Evolutionary conservation across 2,797 vertebrate species (phyloP).

Genomic region (Poeciliopsis paucimaculata): DNA sequence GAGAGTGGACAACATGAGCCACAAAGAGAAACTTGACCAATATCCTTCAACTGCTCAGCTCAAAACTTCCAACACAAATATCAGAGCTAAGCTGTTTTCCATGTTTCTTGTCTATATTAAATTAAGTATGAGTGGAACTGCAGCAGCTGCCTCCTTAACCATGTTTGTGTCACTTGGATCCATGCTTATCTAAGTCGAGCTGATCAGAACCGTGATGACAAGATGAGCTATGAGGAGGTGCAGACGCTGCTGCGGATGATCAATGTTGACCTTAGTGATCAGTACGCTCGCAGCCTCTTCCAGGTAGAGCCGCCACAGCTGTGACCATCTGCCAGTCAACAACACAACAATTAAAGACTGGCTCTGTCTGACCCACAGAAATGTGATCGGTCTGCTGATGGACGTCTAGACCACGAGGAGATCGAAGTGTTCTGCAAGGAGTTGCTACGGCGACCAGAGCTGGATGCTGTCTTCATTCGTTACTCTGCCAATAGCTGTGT

Average conservation of each 20-base stretch:
- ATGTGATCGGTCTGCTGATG: slow-evolving; percentile 88
- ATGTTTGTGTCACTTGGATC: slow-evolving; percentile 84
- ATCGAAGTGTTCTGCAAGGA: slow-evolving; percentile 91
- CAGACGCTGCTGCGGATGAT: slow-evolving; percentile 92
- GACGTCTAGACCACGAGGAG: slow-evolving; percentile 88
- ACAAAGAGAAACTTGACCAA: slow-evolving; percentile 92
- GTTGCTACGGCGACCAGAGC: slow-evolving; percentile 88
- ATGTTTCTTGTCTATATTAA: neutral
- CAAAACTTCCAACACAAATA: no score
- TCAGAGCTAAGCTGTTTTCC: neutral
- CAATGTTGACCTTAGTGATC: slow-evolving; percentile 91
- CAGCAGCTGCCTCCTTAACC: slow-evolving; percentile 78
- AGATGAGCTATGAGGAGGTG: slow-evolving; percentile 94
- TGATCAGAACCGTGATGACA: slow-evolving; percentile 89
- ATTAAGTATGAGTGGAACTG: neutral
- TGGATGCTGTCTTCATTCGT: slow-evolving; percentile 86
- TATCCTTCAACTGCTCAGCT: slow-evolving; percentile 82
- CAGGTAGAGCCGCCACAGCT: slow-evolving; percentile 78
- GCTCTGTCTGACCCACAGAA: slow-evolving; percentile 74
- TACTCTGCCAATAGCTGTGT: slow-evolving; percentile 87
- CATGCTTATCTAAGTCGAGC: slow-evolving; percentile 88
- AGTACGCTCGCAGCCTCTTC: slow-evolving; percentile 88
- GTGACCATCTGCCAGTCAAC: neutral
- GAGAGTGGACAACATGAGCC: slow-evolving; percentile 90
- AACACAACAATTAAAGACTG: neutral